Evolutionary conservation across 2,888 invertebrate species (phyloP), one percentile per base, ranked within the genome.

Genomic region (Drosophila birchii): DNA sequence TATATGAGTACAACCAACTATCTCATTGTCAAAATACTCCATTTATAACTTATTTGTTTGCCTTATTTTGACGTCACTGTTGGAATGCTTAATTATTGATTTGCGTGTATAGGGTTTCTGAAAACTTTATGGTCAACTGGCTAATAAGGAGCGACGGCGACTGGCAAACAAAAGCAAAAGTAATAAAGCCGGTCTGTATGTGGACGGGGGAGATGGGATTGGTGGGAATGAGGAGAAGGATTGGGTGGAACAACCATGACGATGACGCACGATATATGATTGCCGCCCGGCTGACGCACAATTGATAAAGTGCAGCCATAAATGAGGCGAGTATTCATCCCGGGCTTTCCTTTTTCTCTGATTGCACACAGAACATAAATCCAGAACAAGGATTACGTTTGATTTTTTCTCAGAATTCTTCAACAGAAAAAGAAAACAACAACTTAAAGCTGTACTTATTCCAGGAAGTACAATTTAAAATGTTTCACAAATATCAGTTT

Each of bases 301-400:
- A 80, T 75, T 82, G 79, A 80, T 80, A 74, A 82, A 82, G 56
- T 78, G 80, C 80, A 82, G 78, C 68, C 64, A 80, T 78, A 79
- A 81, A 73, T 47, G 57, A 57, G 47, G 54, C 57, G 64, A 47
- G 74, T 63, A 57, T 63, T 72, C 44, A 45, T 53, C 44, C 43
- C 51, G 43, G 29, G 26, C 32, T 41, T 39, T 49, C 53, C 41
- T 45, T 57, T 56, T 61, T 8, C 51, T 16, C 29, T 43, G 41
- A 49, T 36, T 41, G 29, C 29, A 29, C 20, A 29, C 51, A 51
- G 29, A 29, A 51, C 51, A 43, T 3, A 36, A 49, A 18, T 49
- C 41, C 18, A 49, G 14, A 12, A 9, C 26, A 43, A 34, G 26
- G 39, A 49, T 49, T 61, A 18, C 18, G 34, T 36, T 41, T 23